These are phyloP conservation scores for Amblyteles armatorius DNA, from an alignment of 2,888 invertebrate genomes.

Conservation along the genomic window DNA sequence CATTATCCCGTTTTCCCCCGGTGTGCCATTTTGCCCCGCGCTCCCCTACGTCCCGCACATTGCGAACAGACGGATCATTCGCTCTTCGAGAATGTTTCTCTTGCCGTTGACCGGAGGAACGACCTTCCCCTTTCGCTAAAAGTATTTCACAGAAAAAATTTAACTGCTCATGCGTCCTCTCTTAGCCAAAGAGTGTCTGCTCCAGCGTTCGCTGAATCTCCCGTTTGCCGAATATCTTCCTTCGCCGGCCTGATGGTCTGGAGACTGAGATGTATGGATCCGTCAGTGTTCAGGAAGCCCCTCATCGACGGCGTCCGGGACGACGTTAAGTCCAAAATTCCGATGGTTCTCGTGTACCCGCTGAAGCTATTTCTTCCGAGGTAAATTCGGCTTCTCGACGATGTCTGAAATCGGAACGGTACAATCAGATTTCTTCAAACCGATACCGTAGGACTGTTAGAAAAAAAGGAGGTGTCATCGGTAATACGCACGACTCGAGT, in stretches of 20 bases:
- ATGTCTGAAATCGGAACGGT: not conserved
- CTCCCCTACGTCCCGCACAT: no score
- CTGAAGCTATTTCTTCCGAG: conserved; percentile 43
- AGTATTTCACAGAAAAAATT: no score
- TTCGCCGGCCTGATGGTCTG: conserved; percentile 8
- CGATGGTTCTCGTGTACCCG: conserved; percentile 18
- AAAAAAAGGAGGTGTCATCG: not conserved
- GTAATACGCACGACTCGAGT: conserved; percentile 23
- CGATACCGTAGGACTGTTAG: not conserved
- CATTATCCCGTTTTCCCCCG: no score
- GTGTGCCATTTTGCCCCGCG: no score
- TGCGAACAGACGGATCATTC: no score
- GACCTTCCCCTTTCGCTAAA: no score
- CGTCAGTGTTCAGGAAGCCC: not conserved
- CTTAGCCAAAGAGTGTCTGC: not conserved
- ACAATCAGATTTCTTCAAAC: not conserved
- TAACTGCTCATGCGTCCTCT: no score
- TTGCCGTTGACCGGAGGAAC: no score
- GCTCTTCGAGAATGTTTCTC: no score
- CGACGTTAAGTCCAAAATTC: not conserved
- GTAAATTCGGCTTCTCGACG: conserved; percentile 34
- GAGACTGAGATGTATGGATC: conserved; percentile 11
- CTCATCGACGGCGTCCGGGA: not conserved
- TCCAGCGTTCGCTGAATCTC: not conserved
- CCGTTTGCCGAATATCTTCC: not conserved